Evolutionary conservation across 92 coral and sea anemone genomes (phyloP).

Genomic region (Porites rus): DNA sequence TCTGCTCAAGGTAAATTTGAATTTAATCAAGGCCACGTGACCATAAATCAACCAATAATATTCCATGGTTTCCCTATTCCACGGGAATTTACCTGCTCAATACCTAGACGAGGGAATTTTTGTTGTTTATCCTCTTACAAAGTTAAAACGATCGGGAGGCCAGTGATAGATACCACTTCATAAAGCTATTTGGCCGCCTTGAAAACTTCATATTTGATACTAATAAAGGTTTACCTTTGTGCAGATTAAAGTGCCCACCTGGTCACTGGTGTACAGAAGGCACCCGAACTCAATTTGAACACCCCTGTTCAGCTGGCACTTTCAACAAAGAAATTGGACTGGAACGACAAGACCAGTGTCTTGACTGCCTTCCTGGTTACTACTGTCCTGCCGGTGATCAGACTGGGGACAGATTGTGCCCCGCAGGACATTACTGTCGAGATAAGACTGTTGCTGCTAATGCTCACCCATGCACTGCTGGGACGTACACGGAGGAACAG

Average conservation of each 20-base stretch:
- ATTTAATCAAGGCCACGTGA: too few relatives aligned
- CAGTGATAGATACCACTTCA: too few relatives aligned
- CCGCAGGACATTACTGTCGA: conserved; percentile 87
- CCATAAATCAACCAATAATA: too few relatives aligned
- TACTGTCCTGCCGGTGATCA: conserved; percentile 90
- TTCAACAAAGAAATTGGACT: conserved; percentile 78
- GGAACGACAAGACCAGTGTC: conserved; percentile 87
- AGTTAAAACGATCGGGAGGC: too few relatives aligned
- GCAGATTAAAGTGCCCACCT: conserved; percentile 90
- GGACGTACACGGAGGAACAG: conserved; percentile 93
- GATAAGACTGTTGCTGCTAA: conserved; percentile 49
- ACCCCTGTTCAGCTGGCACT: conserved; percentile 88
- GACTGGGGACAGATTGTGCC: conserved; percentile 87
- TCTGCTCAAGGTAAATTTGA: too few relatives aligned
- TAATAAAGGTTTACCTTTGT: not conserved
- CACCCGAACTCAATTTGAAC: conserved; percentile 80
- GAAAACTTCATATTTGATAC: too few relatives aligned
- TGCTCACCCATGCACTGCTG: conserved; percentile 72
- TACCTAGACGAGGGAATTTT: too few relatives aligned
- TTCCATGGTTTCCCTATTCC: too few relatives aligned
- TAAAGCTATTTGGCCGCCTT: too few relatives aligned
- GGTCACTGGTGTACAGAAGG: conserved; percentile 92
- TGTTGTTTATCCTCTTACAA: too few relatives aligned
- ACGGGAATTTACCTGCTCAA: too few relatives aligned
- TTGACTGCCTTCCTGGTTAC: conserved; percentile 77